A percentile compares a stretch with the other conserved stretches of the same genome.
Evolutionary conservation across 2,797 vertebrate species (phyloP).

Genomic region (Varecia variegata): DNA sequence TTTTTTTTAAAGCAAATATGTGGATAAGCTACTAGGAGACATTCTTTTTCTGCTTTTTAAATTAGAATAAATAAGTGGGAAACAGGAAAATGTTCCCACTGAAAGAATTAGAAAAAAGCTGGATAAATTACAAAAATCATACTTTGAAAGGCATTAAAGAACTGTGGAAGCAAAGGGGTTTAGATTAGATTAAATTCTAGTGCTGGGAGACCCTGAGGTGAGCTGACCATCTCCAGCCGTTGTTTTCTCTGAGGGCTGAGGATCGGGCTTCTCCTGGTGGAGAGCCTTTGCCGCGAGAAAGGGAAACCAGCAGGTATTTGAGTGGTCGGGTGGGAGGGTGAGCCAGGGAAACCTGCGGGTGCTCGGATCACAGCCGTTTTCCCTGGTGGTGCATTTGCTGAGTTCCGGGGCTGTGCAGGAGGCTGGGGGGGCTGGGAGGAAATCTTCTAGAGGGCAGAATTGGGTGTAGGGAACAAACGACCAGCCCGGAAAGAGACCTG

Average conservation of each 20-base stretch:
- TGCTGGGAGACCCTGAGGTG: fast-evolving
- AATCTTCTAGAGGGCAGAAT: neutral
- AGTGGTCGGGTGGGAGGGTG: fast-evolving
- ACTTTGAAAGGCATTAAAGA: neutral
- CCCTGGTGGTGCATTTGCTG: neutral
- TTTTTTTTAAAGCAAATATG: neutral
- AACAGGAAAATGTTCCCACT: neutral
- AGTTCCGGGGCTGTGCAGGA: neutral
- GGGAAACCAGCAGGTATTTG: neutral
- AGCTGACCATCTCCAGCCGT: fast-evolving
- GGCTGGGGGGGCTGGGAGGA: too few relatives aligned
- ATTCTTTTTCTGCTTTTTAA: neutral
- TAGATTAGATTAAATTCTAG: neutral
- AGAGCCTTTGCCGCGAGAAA: neutral
- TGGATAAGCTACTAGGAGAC: neutral
- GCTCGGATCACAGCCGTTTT: fast-evolving
- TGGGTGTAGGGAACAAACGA: neutral
- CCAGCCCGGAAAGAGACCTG: neutral
- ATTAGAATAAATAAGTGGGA: neutral
- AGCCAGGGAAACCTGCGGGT: fast-evolving
- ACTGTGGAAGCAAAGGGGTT: neutral
- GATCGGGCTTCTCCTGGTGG: neutral
- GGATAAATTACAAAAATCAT: neutral
- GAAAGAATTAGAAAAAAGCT: neutral
- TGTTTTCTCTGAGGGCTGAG: neutral